Evolutionary conservation across 2,113 vertebrate genomes (phyloP).

Genomic region (Desmodus rotundus): DNA sequence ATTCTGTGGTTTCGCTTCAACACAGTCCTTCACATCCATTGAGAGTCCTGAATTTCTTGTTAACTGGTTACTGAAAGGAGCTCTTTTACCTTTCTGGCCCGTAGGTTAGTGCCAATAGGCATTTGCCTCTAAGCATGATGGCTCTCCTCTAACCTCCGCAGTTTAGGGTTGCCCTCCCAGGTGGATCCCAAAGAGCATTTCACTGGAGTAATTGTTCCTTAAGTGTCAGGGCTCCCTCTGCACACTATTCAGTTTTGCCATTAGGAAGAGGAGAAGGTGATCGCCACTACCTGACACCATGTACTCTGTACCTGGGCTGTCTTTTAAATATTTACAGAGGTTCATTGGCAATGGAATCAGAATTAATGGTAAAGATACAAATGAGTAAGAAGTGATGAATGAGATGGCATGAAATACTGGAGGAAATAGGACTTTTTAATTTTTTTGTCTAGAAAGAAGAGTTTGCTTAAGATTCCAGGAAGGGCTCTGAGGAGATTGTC

Average conservation of each 20-base stretch:
- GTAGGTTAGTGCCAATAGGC: constrained; percentile 56
- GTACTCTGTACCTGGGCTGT: neutral
- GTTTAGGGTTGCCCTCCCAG: neutral
- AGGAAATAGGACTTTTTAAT: constrained; percentile 20
- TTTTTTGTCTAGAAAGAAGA: neutral
- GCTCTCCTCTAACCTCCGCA: neutral
- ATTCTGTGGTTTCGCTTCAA: constrained; percentile 64
- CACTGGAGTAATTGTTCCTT: neutral
- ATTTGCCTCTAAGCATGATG: constrained; percentile 11
- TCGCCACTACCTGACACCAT: neutral
- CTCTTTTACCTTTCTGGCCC: constrained; percentile 78
- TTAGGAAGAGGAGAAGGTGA: neutral
- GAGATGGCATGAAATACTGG: neutral
- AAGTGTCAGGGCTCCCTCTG: neutral
- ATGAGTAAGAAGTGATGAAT: constrained; percentile 22
- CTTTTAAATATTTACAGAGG: constrained; percentile 22
- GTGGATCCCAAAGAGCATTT: neutral
- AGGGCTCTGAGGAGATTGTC: neutral
- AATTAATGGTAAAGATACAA: constrained; percentile 33
- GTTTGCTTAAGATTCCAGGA: constrained; percentile 4
- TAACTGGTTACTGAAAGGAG: constrained; percentile 71
- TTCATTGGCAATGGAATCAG: neutral
- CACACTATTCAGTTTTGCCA: neutral
- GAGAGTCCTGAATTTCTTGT: constrained; percentile 68
- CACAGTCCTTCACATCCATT: constrained; percentile 66